phyloP scores from a whole-genome alignment of 2,113 vertebrate genomes.

The Ailurus styani region DNA sequence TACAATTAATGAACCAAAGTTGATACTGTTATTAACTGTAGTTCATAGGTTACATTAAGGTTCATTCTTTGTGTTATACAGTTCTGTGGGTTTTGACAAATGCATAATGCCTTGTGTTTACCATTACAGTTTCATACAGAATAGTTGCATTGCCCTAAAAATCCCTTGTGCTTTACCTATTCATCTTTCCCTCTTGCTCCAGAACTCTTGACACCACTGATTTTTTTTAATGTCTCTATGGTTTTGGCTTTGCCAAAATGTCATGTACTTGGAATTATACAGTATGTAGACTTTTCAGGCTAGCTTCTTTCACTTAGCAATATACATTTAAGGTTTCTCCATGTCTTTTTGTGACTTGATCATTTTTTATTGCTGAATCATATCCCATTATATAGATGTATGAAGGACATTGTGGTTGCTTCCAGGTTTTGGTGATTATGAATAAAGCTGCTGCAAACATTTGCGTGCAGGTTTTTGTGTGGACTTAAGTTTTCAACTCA shows the following conservation, averaged over 20 bases:
- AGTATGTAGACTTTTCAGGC: not conserved
- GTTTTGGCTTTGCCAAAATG: not conserved
- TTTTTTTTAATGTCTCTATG: not conserved
- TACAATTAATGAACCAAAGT: not conserved
- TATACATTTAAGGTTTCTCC: not conserved
- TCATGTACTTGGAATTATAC: not conserved
- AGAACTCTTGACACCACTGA: not conserved
- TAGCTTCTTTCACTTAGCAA: conserved; percentile 2
- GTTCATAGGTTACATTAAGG: not conserved
- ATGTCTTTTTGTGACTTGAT: not conserved
- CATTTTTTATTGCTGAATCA: conserved; percentile 8
- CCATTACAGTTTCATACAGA: not conserved
- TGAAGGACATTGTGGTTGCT: not conserved
- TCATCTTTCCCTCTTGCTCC: not conserved
- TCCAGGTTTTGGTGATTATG: not conserved
- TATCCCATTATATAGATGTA: not conserved
- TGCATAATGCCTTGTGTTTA: not conserved
- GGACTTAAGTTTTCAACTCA: not conserved
- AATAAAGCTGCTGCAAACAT: conserved; percentile 1
- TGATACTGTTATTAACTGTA: not conserved
- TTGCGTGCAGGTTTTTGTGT: not conserved
- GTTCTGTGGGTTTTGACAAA: not conserved
- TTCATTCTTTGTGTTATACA: not conserved
- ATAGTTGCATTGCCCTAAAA: not conserved
- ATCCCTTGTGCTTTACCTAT: not conserved